phyloP scores from a whole-genome alignment of 2,113 vertebrate genomes.

The Oxyura jamaicensis region DNA sequence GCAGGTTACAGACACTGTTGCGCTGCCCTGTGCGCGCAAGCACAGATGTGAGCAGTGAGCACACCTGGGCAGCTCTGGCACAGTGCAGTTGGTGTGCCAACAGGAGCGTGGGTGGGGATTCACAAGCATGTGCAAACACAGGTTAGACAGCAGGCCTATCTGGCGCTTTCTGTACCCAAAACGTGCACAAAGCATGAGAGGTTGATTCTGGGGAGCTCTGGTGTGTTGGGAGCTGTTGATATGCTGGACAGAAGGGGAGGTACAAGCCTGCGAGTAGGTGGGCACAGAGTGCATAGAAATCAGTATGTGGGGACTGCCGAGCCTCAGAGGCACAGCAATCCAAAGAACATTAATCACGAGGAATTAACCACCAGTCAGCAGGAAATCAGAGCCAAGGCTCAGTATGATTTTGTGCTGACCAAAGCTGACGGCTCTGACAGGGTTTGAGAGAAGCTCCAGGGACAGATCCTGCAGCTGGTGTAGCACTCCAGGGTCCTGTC shows the following conservation, averaged over 20 bases:
- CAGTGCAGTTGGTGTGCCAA: background rate
- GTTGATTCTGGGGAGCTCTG: too few relatives aligned
- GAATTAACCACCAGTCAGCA: background rate
- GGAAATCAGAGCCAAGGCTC: background rate
- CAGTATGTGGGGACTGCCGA: background rate
- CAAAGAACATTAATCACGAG: background rate
- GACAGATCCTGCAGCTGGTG: background rate
- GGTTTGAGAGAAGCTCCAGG: background rate
- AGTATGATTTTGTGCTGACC: background rate
- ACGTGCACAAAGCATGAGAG: fast-evolving
- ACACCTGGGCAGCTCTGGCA: background rate
- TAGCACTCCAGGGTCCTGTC: background rate
- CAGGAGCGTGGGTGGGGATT: background rate
- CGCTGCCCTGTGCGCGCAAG: background rate
- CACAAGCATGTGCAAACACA: fast-evolving
- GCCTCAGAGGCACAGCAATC: fast-evolving
- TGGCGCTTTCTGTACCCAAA: background rate
- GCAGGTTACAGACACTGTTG: background rate
- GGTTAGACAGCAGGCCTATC: background rate
- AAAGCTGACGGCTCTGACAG: background rate
- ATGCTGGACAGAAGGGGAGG: background rate
- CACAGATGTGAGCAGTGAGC: fast-evolving
- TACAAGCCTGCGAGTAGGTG: fast-evolving
- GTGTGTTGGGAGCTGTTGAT: background rate
- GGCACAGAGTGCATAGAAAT: background rate